Evolutionary conservation across 2,113 vertebrate species (phyloP), one percentile per base, ranked within the genome.

Genomic region (Neoarius graeffei): DNA sequence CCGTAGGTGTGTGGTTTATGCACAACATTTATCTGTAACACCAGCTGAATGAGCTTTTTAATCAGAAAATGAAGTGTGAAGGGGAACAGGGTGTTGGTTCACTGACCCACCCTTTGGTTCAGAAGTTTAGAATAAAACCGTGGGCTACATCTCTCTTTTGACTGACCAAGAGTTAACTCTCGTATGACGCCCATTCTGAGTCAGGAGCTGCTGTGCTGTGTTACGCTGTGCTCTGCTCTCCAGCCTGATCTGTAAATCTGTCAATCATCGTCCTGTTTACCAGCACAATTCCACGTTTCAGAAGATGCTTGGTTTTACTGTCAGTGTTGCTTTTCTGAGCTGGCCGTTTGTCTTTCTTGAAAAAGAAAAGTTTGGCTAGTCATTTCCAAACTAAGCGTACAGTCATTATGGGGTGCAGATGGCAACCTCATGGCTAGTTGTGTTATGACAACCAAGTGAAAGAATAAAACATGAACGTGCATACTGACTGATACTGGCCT

Each of bases 401-500:
- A 88, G 81, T 88, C 81, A 88, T 88, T 67, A 19, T 25, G 59
- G 19, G 14, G 50, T 35, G 42, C 71, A 79, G 71, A 27, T 79
- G 69, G 48, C 30, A 42, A 50, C 19, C 19, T 83, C 27, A 77
- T 35, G 59, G 81, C 71, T 67, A 57, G 81, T 88, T 67, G 27
- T 84, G 71, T 84, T 88, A 88, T 88, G 87, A 88, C 71, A n/a
- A 23, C 13, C 17, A n/a, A 30, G 56, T 10, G 64, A 10, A 48
- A 19, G 9, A 50, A 48, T 11, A 48, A 74, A 48, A 74, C 35
- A 74, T 20, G 19, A 23, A 42, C 5, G 35, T 73, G 69, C 7
- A 19, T 48, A 23, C 8, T 50, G 19, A 23, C 8, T 50, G 19
- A 23, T 23, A 23, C 19, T n/a, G 64, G 9, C 25, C 20, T 8